phyloP scores from a whole-genome alignment of 2,797 vertebrate species.

The Ceyx erithaca region DNA sequence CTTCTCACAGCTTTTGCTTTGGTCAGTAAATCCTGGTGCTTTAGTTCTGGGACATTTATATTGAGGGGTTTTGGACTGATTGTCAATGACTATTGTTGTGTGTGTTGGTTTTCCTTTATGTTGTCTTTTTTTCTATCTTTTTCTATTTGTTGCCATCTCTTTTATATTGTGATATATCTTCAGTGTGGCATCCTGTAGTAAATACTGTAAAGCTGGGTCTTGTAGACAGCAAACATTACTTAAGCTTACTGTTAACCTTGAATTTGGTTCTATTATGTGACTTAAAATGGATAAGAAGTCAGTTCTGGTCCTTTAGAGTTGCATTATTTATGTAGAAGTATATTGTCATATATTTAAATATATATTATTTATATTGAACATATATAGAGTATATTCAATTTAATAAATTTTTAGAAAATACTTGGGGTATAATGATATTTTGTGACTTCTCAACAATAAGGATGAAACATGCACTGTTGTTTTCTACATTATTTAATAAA shows the following conservation, averaged over 20 bases:
- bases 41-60: background rate
- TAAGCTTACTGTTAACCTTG: constrained; percentile 3
- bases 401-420: background rate
- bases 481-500: constrained; percentile 44
- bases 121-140: background rate
- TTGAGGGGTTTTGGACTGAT: background rate
- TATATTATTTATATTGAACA: background rate
- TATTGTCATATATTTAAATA: background rate
- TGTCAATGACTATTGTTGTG: background rate
- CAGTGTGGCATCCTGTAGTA: background rate
- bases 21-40: background rate
- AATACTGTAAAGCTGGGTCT: background rate
- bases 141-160: background rate
- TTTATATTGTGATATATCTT: constrained; percentile 8
- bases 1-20: background rate
- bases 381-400: background rate
- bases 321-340: background rate
- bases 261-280: background rate
- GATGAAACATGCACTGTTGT: background rate
- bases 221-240: background rate
- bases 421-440: constrained; percentile 18
- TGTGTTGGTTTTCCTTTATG: background rate
- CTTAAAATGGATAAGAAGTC: background rate
- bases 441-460: constrained; percentile 18
- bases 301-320: background rate